Base-by-base conservation (phyloP, 1,140 invertebrate genomes). In the Drosophila arizonae region DNA sequence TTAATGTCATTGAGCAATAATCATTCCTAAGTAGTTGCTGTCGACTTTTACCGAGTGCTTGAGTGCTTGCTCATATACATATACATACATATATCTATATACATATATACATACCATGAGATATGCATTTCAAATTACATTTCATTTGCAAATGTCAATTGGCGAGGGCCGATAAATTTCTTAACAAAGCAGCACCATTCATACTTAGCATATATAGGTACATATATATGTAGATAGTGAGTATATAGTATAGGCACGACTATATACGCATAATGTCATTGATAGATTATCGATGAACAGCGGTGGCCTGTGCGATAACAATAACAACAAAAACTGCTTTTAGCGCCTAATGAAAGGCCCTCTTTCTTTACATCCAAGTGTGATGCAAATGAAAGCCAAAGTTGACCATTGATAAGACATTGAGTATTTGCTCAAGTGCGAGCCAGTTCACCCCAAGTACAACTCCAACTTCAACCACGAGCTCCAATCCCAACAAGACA, bases 331-430 rank as follows among this genome's bases (percentile, higher is more conserved):
- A 33, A 56, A 48, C 39, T 54, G 33, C 48, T 64, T 68, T 57
- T 11, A 30, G 33, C 62, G 57, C 48, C 65, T 51, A 68, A 85
- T 85, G 81, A 85, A 85, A 86, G 81, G 45, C 55, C n/a, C 54
- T 71, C 82, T 69, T 85, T 85, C 67, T 86, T 85, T 62, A 15
- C 33, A 28, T 5, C 48, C 41, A 36, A 54, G 48, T 57, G 54
- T 41, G 28, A 65, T 74, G 81, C 63, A 76, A 81, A 78, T 67
- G 65, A 72, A 86, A 87, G 76, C 67, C 82, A 79, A 87, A 87
- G 82, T 76, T 81, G 73, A 72, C 67, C 30, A 30, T 58, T 79
- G 81, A 86, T 86, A 85, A 87, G 66, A 45, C 46, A n/a, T 54
- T 24, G 33, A 39, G 11, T 85, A 60, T 81, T 86, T 87, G 68